Percentiles rank a stretch among this genome's conserved stretches.
Evolutionary conservation across 2,113 vertebrate genomes (phyloP).

Genomic region (Syrmaticus mikado): DNA sequence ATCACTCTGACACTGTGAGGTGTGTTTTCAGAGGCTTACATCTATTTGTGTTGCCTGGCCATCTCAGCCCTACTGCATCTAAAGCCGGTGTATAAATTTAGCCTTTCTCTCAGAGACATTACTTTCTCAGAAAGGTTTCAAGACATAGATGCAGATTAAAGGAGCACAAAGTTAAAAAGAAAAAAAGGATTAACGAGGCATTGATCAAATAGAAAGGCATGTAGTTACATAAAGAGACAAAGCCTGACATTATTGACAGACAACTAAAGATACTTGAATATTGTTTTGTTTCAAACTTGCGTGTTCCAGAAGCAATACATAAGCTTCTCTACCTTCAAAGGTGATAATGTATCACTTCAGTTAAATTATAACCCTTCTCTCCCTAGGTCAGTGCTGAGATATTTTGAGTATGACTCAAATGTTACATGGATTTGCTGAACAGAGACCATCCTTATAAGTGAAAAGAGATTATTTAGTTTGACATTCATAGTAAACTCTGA

Average conservation of each 20-base stretch:
- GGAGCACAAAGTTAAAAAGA: neutral
- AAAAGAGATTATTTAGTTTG: neutral
- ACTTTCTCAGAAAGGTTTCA: neutral
- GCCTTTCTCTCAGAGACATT: neutral
- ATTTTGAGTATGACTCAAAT: neutral
- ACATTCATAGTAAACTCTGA: neutral
- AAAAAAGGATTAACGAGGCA: neutral
- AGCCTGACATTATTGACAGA: neutral
- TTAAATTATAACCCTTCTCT: neutral
- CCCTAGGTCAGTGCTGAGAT: neutral
- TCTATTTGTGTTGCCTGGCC: neutral
- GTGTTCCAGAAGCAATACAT: accelerated
- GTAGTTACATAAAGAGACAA: neutral
- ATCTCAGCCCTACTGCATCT: neutral
- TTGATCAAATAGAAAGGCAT: neutral
- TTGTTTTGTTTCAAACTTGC: neutral
- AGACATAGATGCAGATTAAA: neutral
- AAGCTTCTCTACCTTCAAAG: neutral
- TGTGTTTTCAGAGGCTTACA: neutral
- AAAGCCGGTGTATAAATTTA: neutral
- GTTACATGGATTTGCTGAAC: neutral
- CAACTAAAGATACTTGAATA: neutral
- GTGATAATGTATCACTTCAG: neutral
- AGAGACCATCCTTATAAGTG: neutral
- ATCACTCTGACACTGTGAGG: accelerated